Conservation (phyloP, 2,888 invertebrate genomes). For the Tenthredo livida region DNA sequence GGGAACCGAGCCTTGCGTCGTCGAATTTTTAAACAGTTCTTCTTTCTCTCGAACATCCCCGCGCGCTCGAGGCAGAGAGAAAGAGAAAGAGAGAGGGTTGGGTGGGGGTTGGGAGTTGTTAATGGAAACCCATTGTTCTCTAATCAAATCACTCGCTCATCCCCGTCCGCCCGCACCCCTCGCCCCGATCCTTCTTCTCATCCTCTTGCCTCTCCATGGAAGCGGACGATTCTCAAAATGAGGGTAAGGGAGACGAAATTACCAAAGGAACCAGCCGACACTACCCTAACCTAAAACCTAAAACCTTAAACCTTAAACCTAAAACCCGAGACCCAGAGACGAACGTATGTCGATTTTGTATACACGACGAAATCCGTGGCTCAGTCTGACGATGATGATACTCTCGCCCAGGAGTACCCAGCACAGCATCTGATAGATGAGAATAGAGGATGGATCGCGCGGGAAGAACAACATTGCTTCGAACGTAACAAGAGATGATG, state of each 20-base stretch:
- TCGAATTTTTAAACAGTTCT: conserved; percentile 64
- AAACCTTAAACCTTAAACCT: background rate
- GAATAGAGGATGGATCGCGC: background rate
- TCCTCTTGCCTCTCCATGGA: background rate
- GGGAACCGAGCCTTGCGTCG: conserved; percentile 1
- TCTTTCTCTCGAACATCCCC: conserved; percentile 54
- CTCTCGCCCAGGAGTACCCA: background rate
- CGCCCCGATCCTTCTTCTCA: background rate
- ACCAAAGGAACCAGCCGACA: conserved; percentile 3
- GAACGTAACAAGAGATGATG: background rate
- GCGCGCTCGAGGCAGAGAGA: conserved; percentile 28
- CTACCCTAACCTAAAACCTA: conserved; percentile 1
- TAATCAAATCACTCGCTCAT: conserved; percentile 77
- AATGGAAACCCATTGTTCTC: conserved; percentile 78
- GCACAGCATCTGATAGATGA: background rate
- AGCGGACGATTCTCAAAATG: conserved; percentile 25
- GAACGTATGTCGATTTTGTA: background rate
- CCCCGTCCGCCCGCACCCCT: conserved; percentile 25
- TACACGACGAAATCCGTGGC: background rate
- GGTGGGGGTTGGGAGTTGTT: conserved; percentile 69
- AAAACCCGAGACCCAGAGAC: background rate
- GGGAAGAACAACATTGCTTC: background rate
- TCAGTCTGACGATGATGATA: conserved; percentile 3
- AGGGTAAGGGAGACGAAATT: conserved; percentile 12
- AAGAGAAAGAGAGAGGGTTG: conserved; percentile 33